These are phyloP conservation scores for Amblyteles armatorius DNA, from an alignment of 2,888 invertebrate species.

Conservation along the genomic window DNA sequence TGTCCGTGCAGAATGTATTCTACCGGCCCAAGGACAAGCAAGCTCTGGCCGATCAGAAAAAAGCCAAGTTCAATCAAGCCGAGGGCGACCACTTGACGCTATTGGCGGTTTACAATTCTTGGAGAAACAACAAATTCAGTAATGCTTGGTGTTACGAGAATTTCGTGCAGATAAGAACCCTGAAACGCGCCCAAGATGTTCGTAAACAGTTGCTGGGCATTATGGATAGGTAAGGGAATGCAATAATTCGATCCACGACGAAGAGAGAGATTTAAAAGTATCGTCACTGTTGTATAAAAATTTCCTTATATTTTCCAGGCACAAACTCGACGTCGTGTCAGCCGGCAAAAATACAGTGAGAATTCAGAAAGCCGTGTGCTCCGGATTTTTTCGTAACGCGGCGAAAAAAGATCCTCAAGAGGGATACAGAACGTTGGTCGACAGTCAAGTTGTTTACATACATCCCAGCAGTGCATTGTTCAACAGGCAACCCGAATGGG, in stretches of 20 bases:
- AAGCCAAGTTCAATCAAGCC: constrained; percentile 99
- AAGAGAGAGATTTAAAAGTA: not conserved
- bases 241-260: not conserved
- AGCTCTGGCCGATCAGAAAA: constrained; percentile 98
- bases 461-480: constrained; percentile 99
- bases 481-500: constrained; percentile 99
- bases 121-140: constrained; percentile 99
- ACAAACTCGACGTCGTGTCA: constrained; percentile 98
- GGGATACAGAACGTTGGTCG: constrained; percentile 98
- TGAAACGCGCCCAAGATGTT: constrained; percentile 99
- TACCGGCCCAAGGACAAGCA: constrained; percentile 97
- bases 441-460: constrained; percentile 99
- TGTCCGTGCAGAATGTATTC: constrained; percentile 99
- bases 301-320: constrained; percentile 86
- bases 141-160: constrained; percentile 99
- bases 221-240: constrained; percentile 92
- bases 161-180: constrained; percentile 98
- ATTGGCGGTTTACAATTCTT: constrained; percentile 99
- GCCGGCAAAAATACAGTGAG: constrained; percentile 98
- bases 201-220: constrained; percentile 98
- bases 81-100: constrained; percentile 99
- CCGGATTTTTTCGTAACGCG: constrained; percentile 99
- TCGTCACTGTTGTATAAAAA: constrained; percentile 34
- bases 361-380: constrained; percentile 99
- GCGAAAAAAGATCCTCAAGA: constrained; percentile 99